These are phyloP conservation scores for Cryptotermes secundus DNA, from an alignment of 1,140 invertebrate genomes.

Conservation along the genomic window DNA sequence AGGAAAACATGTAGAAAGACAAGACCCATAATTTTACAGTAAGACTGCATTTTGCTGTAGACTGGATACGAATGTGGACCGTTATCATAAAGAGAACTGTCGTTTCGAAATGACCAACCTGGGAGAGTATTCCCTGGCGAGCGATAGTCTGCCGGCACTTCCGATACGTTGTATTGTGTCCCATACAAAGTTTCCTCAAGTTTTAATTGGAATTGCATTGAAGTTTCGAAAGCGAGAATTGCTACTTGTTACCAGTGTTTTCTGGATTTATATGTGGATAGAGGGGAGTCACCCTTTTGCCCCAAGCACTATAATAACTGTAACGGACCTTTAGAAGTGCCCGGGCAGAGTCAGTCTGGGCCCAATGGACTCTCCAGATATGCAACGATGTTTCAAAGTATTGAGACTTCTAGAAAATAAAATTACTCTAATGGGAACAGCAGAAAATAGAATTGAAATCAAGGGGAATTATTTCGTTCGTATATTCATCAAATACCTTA, in stretches of 20 bases:
- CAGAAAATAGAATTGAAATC: too few species aligned
- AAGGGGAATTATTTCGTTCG: too few species aligned
- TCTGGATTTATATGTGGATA: not conserved
- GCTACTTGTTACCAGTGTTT: not conserved
- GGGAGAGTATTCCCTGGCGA: not conserved
- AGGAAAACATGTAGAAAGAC: not conserved
- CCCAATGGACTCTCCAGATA: too few species aligned
- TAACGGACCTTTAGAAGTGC: not conserved
- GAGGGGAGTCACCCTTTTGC: not conserved
- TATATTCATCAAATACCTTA: too few species aligned
- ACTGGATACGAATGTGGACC: not conserved
- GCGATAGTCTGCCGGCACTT: not conserved
- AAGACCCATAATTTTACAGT: not conserved
- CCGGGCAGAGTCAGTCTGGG: too few species aligned
- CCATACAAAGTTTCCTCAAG: not conserved
- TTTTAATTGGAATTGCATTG: slow-evolving; percentile 18
- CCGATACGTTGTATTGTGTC: not conserved
- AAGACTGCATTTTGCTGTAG: not conserved
- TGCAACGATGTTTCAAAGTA: too few species aligned
- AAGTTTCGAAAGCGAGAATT: not conserved
- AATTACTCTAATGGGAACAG: too few species aligned
- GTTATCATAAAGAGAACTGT: not conserved
- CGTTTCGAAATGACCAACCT: not conserved
- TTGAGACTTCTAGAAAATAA: too few species aligned
- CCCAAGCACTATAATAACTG: not conserved